Conservation (phyloP, 2,888 invertebrate genomes). For the Frankliniella intonsa region DNA sequence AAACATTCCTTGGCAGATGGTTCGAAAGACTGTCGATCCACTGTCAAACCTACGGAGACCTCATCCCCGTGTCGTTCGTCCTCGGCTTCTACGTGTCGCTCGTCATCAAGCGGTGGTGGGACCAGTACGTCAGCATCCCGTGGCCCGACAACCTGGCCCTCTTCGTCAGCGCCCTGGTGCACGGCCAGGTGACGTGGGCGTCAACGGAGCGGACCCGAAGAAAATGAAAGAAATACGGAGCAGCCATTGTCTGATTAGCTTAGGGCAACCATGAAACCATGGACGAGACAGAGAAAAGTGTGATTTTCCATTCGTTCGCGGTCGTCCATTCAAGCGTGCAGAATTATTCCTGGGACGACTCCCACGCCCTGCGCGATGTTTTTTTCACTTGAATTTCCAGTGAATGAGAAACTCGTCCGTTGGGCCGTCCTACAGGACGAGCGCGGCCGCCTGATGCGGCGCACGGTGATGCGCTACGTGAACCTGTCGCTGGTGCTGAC, state of each 20-base stretch:
- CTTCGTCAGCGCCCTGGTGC: slow-evolving; percentile 84
- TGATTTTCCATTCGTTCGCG: too few species aligned
- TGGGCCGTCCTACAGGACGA: slow-evolving; percentile 44
- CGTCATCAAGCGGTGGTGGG: slow-evolving; percentile 91
- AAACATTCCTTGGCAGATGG: slow-evolving; percentile 34
- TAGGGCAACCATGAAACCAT: too few species aligned
- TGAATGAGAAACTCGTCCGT: too few species aligned
- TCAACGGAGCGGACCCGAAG: too few species aligned
- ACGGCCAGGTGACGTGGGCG: slow-evolving; percentile 62
- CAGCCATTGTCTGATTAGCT: too few species aligned
- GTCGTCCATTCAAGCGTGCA: too few species aligned
- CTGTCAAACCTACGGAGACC: slow-evolving; percentile 59
- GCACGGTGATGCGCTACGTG: slow-evolving; percentile 45
- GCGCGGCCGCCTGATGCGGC: slow-evolving; percentile 42
- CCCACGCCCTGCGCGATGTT: too few species aligned
- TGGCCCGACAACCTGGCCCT: slow-evolving; percentile 90
- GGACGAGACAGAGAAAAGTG: too few species aligned
- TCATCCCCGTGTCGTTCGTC: slow-evolving; percentile 91
- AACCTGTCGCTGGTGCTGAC: slow-evolving; percentile 43
- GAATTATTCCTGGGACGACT: too few species aligned
- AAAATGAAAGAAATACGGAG: too few species aligned
- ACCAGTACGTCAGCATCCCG: slow-evolving; percentile 83
- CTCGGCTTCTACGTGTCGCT: slow-evolving; percentile 90
- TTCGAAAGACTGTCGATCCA: slow-evolving; percentile 40
- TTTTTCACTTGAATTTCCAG: too few species aligned